Conservation (phyloP, 1,140 invertebrate species). For the Nylanderia fulva region DNA sequence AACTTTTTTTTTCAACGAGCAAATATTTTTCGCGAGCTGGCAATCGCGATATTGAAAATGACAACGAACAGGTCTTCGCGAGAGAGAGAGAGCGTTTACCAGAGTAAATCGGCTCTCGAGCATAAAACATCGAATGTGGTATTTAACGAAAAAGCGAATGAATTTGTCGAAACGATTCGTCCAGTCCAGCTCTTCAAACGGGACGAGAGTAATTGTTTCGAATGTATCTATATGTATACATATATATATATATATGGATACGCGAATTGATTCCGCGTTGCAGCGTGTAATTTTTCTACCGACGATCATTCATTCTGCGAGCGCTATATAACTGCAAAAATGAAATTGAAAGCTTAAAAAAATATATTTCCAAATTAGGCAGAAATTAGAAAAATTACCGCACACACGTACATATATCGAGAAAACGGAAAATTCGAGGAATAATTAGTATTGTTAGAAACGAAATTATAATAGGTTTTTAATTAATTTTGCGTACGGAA, state of each 20-base stretch:
- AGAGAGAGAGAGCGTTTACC: not conserved
- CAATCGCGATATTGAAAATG: constrained; percentile 10
- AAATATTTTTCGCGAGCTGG: not conserved
- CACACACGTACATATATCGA: not conserved
- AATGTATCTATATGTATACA: too few relatives aligned
- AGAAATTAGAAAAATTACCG: not conserved
- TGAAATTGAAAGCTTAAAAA: constrained; percentile 10
- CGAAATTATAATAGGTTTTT: not conserved
- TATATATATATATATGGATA: not conserved
- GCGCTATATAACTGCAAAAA: constrained; percentile 8
- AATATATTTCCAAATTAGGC: not conserved
- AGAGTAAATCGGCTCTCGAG: not conserved
- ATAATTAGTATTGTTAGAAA: constrained; percentile 21
- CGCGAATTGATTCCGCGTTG: not conserved
- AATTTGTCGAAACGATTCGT: constrained; percentile 16
- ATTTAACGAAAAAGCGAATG: constrained; percentile 40
- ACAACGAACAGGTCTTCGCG: not conserved
- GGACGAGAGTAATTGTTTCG: constrained; percentile 60
- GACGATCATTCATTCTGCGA: constrained; percentile 23
- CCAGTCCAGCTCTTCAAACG: constrained; percentile 41
- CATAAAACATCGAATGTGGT: constrained; percentile 41
- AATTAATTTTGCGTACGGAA: not conserved
- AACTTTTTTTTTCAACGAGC: not conserved
- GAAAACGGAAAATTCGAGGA: not conserved
- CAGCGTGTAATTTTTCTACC: not conserved